Evolutionary conservation across 1,140 invertebrate species (phyloP), one percentile per base, ranked within the genome.

Genomic region (Leptoteleia sp.): DNA sequence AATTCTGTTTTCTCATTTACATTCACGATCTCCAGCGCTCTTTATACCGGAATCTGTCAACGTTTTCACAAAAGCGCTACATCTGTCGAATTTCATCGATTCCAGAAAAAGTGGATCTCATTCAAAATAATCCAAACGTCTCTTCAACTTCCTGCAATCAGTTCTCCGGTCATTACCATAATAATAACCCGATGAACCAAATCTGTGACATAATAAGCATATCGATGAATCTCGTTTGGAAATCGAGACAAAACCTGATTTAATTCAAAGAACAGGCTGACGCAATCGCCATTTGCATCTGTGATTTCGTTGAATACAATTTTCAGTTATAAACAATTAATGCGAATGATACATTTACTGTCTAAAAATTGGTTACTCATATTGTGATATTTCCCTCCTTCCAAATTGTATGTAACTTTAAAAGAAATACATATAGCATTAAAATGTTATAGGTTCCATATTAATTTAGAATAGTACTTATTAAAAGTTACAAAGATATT

Each of bases 71-170:
- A 43, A 55, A 38, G 27, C 12, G 13, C 42, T 55, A 47, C 62
- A 67, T 67, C 62, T 67, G 62, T 40, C 62, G 15, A 67, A 67
- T 55, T 47, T 17, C 50, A 68, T 35, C 48, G 62, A 45, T 54
- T 65, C 37, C 47, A 27, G 9, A 55, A 68, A 68, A 68, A 35
- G 12, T 19, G 27, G 25, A 9, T 57, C 31, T 68, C n/a, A 47
- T 48, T 57, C 52, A 48, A 40, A 16, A 17, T 48, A 38, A 31
- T 64, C 13, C 7, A 1, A 29, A 25, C 27, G 9, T 13, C 25
- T 13, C 42, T 52, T 15, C 40, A 38, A 37, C 50, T 37, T 47
- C 22, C 29, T 17, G 25, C 47, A 35, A 67, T 67, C 38, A 65
- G 43, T 43, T 31, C 45, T 22, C 17, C n/a, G 0, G 0, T 43